phyloP scores from a whole-genome alignment of 2,797 vertebrate species.

The Eulemur coronatus region DNA sequence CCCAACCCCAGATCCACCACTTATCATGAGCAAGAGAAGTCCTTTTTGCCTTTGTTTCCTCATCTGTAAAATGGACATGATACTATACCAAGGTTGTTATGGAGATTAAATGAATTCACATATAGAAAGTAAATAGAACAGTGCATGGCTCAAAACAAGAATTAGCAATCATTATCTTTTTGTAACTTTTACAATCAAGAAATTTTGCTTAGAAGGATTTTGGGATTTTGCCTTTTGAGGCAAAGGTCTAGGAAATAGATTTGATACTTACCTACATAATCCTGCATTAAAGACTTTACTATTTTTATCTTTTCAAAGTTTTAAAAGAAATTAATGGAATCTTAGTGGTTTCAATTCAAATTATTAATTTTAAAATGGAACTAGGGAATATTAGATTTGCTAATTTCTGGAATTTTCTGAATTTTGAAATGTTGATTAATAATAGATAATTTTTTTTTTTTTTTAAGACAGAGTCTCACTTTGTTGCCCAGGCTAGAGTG shows the following conservation, averaged over 20 bases:
- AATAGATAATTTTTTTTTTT: background rate
- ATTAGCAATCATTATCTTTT: background rate
- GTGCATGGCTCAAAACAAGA: background rate
- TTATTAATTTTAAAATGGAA: conserved; percentile 26
- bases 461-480: no score
- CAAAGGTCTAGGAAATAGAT: background rate
- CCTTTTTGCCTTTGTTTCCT: background rate
- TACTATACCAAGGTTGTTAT: background rate
- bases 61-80: background rate
- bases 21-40: background rate
- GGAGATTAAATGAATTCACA: background rate
- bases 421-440: conserved; percentile 21
- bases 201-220: background rate
- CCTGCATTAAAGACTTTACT: background rate
- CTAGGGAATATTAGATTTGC: background rate
- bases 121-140: background rate
- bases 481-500: no score
- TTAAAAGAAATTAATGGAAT: background rate
- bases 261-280: background rate
- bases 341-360: background rate
- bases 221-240: background rate
- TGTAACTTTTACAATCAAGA: background rate
- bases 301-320: conserved; percentile 4
- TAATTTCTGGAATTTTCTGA: conserved; percentile 40
- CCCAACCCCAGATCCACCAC: background rate